phyloP scores from a whole-genome alignment of 2,797 vertebrate genomes.

The Cossypha heuglini region DNA sequence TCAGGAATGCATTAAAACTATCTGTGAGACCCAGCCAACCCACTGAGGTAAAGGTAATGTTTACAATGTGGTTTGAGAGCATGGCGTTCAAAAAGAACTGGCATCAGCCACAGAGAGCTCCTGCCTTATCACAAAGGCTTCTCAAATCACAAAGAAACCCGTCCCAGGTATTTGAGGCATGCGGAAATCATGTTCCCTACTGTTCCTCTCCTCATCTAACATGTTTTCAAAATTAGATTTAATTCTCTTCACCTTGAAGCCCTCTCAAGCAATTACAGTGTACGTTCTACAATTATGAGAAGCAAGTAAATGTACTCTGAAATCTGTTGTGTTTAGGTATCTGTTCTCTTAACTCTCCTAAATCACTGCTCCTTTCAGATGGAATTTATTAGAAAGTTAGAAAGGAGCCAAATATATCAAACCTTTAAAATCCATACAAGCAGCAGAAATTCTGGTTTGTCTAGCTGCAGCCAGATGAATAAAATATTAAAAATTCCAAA shows the following conservation, averaged over 20 bases:
- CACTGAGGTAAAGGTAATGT: neutral
- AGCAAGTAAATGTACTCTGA: neutral
- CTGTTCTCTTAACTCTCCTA: neutral
- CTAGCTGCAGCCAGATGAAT: neutral
- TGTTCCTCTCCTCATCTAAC: neutral
- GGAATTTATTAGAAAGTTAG: neutral
- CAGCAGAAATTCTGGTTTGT: neutral
- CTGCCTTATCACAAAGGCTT: neutral
- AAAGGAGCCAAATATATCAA: constrained; percentile 8
- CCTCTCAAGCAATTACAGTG: neutral
- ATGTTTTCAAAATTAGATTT: neutral
- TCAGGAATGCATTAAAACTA: constrained; percentile 29
- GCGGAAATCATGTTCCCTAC: neutral
- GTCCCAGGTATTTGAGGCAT: neutral
- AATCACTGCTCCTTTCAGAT: neutral
- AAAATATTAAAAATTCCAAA: neutral
- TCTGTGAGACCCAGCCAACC: constrained; percentile 32
- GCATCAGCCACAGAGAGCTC: neutral
- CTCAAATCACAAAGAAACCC: neutral
- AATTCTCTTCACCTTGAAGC: neutral
- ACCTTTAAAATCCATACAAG: neutral
- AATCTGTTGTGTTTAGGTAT: neutral
- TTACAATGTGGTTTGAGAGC: constrained; percentile 26
- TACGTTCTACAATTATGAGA: neutral
- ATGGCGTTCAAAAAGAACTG: neutral